A percentile compares a stretch with the other conserved stretches of the same genome.
These are phyloP conservation scores for Edolisoma coerulescens DNA, from an alignment of 2,113 vertebrate genomes.

Conservation along the genomic window DNA sequence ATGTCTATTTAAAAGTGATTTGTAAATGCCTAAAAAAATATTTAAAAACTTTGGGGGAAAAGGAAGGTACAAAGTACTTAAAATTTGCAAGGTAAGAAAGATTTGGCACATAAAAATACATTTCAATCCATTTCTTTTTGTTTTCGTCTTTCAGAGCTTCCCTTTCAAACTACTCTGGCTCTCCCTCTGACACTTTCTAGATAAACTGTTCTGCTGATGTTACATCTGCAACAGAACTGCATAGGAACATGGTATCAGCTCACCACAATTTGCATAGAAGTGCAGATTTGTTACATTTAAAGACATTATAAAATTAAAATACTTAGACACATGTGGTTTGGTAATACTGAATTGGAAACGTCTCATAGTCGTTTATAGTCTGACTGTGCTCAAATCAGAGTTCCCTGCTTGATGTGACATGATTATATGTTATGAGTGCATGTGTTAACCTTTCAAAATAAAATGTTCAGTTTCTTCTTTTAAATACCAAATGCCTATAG, in stretches of 20 bases:
- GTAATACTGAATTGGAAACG: not conserved
- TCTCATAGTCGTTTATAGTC: not conserved
- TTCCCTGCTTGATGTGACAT: conserved; percentile 30
- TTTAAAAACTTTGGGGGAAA: not conserved
- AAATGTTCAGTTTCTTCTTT: conserved; percentile 39
- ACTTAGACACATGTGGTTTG: not conserved
- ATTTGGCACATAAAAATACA: not conserved
- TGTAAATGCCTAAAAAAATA: not conserved
- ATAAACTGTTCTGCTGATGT: not conserved
- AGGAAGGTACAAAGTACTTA: not conserved
- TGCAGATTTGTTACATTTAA: not conserved
- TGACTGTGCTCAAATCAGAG: conserved; percentile 32
- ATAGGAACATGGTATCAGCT: not conserved
- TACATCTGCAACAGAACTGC: not conserved
- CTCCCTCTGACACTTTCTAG: not conserved
- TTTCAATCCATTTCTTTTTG: conserved; percentile 29
- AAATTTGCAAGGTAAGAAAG: not conserved
- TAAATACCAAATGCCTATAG: conserved; percentile 25
- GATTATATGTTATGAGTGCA: conserved; percentile 50
- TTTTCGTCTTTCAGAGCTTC: not conserved
- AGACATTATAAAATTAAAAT: not conserved
- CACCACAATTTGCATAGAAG: not conserved
- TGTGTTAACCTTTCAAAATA: conserved; percentile 55
- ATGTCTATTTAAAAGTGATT: conserved; percentile 20
- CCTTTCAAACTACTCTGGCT: not conserved